Conservation (phyloP, 2,113 vertebrate species). For the Suricata suricatta region DNA sequence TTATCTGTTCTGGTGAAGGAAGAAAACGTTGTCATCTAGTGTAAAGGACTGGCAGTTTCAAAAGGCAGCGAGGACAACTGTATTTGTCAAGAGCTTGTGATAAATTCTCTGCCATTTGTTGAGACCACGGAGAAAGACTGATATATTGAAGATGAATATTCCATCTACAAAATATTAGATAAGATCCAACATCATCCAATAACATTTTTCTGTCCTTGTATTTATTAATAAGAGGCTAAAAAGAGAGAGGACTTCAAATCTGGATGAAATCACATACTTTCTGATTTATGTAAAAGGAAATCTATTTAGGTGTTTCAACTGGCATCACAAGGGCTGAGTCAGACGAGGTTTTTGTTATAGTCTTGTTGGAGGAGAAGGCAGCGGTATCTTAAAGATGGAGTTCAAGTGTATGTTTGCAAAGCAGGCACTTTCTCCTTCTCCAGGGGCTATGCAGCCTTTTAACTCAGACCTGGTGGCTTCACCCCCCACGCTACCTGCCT, state of each 20-base stretch:
- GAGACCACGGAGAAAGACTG: background rate
- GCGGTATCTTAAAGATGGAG: background rate
- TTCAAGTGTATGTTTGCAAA: background rate
- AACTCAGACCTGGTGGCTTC: background rate
- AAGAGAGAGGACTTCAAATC: background rate
- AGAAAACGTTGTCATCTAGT: background rate
- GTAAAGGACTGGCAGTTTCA: background rate
- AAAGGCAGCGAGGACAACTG: background rate
- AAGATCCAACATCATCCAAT: background rate
- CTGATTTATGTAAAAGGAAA: background rate
- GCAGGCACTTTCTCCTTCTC: background rate
- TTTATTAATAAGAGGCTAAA: conserved; percentile 3
- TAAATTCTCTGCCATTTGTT: background rate
- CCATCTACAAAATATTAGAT: background rate
- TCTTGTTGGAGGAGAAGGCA: background rate
- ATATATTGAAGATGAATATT: background rate
- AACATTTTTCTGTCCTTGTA: background rate
- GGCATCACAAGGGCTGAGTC: background rate
- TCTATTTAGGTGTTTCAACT: background rate
- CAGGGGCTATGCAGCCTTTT: background rate
- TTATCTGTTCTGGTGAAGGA: background rate
- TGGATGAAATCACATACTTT: background rate
- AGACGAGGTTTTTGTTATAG: background rate
- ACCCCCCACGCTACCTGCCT: fast-evolving
- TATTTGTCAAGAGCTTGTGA: background rate